phyloP scores from a whole-genome alignment of 1,140 invertebrate genomes.

The Cydia strobilella region DNA sequence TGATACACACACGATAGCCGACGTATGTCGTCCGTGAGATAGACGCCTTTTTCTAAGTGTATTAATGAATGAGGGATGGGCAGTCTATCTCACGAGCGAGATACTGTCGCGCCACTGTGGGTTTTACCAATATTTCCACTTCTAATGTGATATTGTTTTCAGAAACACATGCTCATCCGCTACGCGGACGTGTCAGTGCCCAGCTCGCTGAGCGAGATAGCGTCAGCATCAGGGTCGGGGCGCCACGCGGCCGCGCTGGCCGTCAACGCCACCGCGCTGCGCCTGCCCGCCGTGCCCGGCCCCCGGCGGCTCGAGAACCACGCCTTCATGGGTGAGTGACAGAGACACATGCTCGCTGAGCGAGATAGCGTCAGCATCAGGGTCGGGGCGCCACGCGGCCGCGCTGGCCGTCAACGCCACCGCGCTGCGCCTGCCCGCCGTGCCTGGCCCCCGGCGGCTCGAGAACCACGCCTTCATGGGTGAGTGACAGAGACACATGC shows the following conservation, averaged over 20 bases:
- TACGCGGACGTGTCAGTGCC: constrained; percentile 49
- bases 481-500: constrained; percentile 34
- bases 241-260: constrained; percentile 49
- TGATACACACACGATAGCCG: too few species aligned
- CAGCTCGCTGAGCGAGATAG: constrained; percentile 17
- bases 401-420: constrained; percentile 65
- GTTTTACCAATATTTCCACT: too few species aligned
- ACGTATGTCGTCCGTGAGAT: too few species aligned
- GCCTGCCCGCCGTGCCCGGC: constrained; percentile 54
- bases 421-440: constrained; percentile 56
- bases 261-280: constrained; percentile 59
- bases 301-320: constrained; percentile 42
- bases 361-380: too few species aligned
- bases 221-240: constrained; percentile 38
- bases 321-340: constrained; percentile 37
- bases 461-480: constrained; percentile 42
- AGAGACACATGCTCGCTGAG: too few species aligned
- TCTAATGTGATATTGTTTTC: not conserved
- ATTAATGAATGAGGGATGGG: too few species aligned
- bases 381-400: too few species aligned
- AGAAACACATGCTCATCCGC: constrained; percentile 56
- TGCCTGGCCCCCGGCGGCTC: constrained; percentile 44
- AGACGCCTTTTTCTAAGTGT: too few species aligned
- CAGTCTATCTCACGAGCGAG: too few species aligned
- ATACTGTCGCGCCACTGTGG: too few species aligned